These are phyloP conservation scores for Hormiphora californensis DNA, from an alignment of 37 sponge, comb jelly and placozoan genomes.

Conservation along the genomic window DNA sequence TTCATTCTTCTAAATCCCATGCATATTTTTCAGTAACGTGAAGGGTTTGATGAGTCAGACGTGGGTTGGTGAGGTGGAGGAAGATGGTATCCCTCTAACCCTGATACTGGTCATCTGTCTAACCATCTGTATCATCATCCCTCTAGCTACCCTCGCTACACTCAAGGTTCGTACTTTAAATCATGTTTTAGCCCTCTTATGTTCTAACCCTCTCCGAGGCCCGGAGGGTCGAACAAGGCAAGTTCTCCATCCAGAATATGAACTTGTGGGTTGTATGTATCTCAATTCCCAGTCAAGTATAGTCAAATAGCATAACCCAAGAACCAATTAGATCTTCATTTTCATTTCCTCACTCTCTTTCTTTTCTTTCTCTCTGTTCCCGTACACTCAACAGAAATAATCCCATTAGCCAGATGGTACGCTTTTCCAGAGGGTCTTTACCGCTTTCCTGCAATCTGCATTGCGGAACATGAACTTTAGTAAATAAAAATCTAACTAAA, in stretches of 20 bases:
- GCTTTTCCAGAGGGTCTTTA: too few species aligned
- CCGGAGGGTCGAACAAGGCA: not conserved
- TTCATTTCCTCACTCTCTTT: too few species aligned
- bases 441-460: too few species aligned
- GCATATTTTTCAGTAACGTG: not conserved
- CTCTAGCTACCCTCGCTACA: constrained; percentile 21
- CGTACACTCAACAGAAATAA: too few species aligned
- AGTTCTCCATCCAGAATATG: not conserved
- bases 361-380: too few species aligned
- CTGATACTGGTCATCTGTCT: not conserved
- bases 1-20: too few species aligned
- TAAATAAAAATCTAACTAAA: not conserved
- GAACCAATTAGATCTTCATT: too few species aligned
- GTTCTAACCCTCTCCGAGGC: not conserved
- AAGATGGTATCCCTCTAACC: not conserved
- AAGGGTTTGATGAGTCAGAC: not conserved
- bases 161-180: constrained; percentile 14
- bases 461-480: too few species aligned
- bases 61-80: not conserved
- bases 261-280: too few species aligned
- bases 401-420: too few species aligned
- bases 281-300: too few species aligned
- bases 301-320: too few species aligned
- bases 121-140: not conserved
- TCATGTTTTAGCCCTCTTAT: not conserved